Evolutionary conservation across 2,113 vertebrate genomes (phyloP), one percentile per base, ranked within the genome.

Genomic region (Collichthys lucidus): DNA sequence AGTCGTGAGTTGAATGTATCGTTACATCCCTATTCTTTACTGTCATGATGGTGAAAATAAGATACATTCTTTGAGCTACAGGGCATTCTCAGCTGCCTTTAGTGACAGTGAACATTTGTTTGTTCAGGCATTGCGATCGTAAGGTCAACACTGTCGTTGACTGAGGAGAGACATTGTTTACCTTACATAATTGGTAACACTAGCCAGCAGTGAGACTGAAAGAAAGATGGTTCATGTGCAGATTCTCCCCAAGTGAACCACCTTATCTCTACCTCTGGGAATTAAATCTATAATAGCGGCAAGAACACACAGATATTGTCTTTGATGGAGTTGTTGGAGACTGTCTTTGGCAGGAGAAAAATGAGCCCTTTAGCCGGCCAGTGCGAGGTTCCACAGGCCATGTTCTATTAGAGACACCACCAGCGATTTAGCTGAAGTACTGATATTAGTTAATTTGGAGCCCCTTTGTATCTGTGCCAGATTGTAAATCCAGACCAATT

Each of bases 401-500:
- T 16, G 63, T 60, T 76, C 9, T n/a, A 66, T 60, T 26, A 19
- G 64, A 29, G 17, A 62, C 40, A 14, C 60, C 52, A 42, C n/a
- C 57, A 73, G 35, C 29, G 59, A 65, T 64, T 72, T 65, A 57
- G 40, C 64, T 40, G 35, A 80, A 76, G 57, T 26, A 35, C 69
- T 71, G 56, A 86, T 81, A 80, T 73, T 49, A 78, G 86, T 83
- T 85, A 0, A 79, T 74, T 59, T 83, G 19, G 42, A 80, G 77
- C 35, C 60, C 55, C 44, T 46, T 24, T 88, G 42, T 60, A 40
- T 82, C 77, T 77, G 42, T 63, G 47, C 70, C 64, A 88, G 78
- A 84, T 79, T 81, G 63, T 68, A 85, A 87, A 87, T 87, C 73
- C 74, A 71, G 72, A 77, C 77, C 83, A 91, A 89, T 90, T 90